These are phyloP conservation scores for Cenopis cana DNA, from an alignment of 2,888 invertebrate genomes.

Conservation along the genomic window DNA sequence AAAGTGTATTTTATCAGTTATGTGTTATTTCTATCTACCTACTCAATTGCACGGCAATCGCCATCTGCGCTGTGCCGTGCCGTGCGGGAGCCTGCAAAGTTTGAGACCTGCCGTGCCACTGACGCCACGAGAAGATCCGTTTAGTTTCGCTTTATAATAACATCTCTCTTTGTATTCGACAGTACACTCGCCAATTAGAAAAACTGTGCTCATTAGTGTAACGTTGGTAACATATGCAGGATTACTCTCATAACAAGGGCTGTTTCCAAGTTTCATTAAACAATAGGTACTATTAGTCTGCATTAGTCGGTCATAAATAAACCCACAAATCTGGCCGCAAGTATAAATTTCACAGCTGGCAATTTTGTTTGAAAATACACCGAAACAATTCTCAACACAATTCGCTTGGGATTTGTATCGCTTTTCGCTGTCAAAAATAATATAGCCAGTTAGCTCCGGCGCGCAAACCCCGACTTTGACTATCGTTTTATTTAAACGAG, in stretches of 20 bases:
- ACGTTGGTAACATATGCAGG: neutral
- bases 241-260: neutral
- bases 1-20: neutral
- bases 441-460: constrained; percentile 22
- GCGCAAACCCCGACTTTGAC: constrained; percentile 6
- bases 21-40: neutral
- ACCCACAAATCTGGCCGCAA: constrained; percentile 26
- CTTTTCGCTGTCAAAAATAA: constrained; percentile 29
- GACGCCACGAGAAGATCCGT: too few relatives aligned
- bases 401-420: constrained; percentile 28
- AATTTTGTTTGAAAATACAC: constrained; percentile 30
- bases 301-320: constrained; percentile 18
- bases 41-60: neutral
- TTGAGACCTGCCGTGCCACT: neutral
- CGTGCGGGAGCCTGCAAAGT: neutral
- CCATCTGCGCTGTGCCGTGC: neutral
- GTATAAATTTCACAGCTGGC: constrained; percentile 23
- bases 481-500: neutral
- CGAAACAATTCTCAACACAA: constrained; percentile 26
- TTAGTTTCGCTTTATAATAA: too few relatives aligned
- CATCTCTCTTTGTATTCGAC: too few relatives aligned
- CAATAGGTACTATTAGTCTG: constrained; percentile 11
- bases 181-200: neutral
- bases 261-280: constrained; percentile 19
- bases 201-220: constrained; percentile 4